Conservation (phyloP, 64 coral and sea anemone species). For the Pachyseris speciosa region DNA sequence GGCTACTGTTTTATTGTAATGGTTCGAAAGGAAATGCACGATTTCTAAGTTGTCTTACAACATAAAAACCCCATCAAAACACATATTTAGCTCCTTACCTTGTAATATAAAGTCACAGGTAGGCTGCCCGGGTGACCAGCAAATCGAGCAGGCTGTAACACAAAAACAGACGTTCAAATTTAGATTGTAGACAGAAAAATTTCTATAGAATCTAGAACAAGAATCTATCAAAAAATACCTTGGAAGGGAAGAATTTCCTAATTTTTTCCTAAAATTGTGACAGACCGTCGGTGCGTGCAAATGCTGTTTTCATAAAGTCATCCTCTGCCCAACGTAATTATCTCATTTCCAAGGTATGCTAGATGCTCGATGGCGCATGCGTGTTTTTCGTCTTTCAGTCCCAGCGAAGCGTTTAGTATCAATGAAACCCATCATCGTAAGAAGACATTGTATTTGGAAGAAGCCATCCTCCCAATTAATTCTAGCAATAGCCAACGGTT, state of each 20-base stretch:
- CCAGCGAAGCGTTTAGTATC: not conserved
- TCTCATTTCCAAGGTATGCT: conserved; percentile 36
- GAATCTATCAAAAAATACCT: not conserved
- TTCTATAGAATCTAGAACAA: not conserved
- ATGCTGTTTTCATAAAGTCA: conserved; percentile 61
- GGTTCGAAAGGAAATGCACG: not conserved
- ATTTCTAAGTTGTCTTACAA: not conserved
- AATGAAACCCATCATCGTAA: not conserved
- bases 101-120: conserved; percentile 15
- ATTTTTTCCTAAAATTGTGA: conserved; percentile 37
- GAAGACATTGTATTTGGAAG: not conserved
- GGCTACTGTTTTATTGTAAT: not conserved
- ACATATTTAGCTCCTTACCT: not conserved
- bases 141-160: conserved; percentile 15
- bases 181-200: not conserved
- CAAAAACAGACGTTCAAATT: not conserved
- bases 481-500: too few species aligned
- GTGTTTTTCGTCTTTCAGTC: not conserved
- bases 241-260: not conserved
- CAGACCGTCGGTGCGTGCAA: conserved; percentile 14
- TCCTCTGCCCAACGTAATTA: not conserved
- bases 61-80: not conserved
- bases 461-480: too few species aligned
- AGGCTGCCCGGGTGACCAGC: conserved; percentile 9
- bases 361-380: not conserved